Percentiles rank a stretch among this genome's conserved stretches.
phyloP scores from a whole-genome alignment of 2,888 invertebrate species.

The Venusia cambrica region DNA sequence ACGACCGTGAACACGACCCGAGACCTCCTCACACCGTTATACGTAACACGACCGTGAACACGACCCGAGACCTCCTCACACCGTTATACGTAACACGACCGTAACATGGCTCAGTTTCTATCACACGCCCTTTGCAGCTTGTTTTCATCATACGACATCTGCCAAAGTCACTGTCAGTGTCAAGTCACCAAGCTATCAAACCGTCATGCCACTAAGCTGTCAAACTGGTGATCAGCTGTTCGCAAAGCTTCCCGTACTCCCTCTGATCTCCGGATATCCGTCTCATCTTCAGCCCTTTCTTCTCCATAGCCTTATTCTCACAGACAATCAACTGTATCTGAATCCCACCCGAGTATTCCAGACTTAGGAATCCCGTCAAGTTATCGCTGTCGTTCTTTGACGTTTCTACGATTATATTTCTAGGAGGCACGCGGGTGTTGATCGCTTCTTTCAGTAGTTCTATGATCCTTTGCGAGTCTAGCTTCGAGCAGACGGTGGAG shows the following conservation, averaged over 20 bases:
- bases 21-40: too few species aligned
- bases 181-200: conserved; percentile 2
- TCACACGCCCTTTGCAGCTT: too few species aligned
- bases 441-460: conserved; percentile 90
- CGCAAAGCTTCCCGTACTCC: conserved; percentile 93
- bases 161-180: background rate
- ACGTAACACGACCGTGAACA: too few species aligned
- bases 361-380: conserved; percentile 80
- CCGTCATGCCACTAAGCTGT: too few species aligned
- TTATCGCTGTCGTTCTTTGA: conserved; percentile 50
- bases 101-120: too few species aligned
- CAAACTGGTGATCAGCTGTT: conserved; percentile 92
- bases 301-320: conserved; percentile 86
- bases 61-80: too few species aligned
- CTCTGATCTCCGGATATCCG: conserved; percentile 93
- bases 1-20: too few species aligned
- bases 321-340: conserved; percentile 92
- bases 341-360: conserved; percentile 91
- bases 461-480: conserved; percentile 89
- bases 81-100: too few species aligned
- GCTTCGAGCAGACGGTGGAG: conserved; percentile 89
- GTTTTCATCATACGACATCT: too few species aligned
- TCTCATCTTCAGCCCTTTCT: conserved; percentile 91
- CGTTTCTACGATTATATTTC: conserved; percentile 72
- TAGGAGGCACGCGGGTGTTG: conserved; percentile 88